Conservation (phyloP, 2,888 invertebrate species). For the Lasioglossum malachurum region DNA sequence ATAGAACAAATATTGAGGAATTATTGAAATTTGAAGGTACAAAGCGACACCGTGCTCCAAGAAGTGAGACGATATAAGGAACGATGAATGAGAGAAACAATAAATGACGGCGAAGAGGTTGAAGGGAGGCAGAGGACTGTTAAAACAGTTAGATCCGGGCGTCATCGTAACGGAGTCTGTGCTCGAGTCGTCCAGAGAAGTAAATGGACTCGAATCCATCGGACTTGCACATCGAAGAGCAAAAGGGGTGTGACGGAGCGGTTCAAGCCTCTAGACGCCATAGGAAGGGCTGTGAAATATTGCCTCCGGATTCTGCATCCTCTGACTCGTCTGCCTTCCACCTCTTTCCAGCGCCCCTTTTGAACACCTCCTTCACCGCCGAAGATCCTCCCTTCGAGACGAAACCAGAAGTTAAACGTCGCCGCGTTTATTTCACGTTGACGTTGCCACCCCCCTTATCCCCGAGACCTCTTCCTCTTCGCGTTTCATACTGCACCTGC, state of each 20-base stretch:
- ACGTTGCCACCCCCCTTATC: conserved; percentile 54
- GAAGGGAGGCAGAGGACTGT: background rate
- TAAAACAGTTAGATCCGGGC: background rate
- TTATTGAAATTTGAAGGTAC: background rate
- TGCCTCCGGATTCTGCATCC: conserved; percentile 72
- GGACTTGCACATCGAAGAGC: conserved; percentile 57
- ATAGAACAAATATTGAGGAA: background rate
- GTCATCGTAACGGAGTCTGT: conserved; percentile 19
- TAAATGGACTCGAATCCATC: conserved; percentile 67
- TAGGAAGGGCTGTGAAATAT: conserved; percentile 72
- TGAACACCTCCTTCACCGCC: conserved; percentile 47
- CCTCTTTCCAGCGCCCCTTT: conserved; percentile 35
- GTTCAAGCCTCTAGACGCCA: conserved; percentile 54
- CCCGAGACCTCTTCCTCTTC: conserved; percentile 13
- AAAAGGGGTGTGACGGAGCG: conserved; percentile 46
- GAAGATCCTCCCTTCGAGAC: conserved; percentile 54
- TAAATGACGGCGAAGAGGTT: background rate
- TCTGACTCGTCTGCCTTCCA: conserved; percentile 58
- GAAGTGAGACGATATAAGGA: background rate
- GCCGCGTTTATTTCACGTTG: conserved; percentile 72
- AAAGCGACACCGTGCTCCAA: background rate
- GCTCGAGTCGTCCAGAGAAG: conserved; percentile 48
- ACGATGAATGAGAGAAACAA: background rate
- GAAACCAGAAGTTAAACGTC: conserved; percentile 73
- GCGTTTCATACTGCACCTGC: conserved; percentile 6